A percentile compares a stretch with the other conserved stretches of the same genome.
phyloP scores from a whole-genome alignment of 2,797 vertebrate species.

The Sparidentex hasta region DNA sequence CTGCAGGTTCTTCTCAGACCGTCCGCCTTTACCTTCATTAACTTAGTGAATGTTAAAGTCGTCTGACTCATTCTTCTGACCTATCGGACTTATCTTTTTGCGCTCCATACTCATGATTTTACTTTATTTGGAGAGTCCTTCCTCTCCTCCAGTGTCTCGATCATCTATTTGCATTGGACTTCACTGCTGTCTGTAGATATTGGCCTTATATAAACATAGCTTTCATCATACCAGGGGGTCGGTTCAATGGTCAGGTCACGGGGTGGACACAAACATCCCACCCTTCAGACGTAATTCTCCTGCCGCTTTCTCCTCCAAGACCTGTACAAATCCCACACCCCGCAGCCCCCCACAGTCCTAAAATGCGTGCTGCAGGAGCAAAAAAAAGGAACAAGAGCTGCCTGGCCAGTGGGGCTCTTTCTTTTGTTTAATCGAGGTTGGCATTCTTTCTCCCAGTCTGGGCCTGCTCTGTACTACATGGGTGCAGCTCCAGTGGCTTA shows the following conservation, averaged over 20 bases:
- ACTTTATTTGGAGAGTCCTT: slow-evolving; percentile 50
- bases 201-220: slow-evolving; percentile 66
- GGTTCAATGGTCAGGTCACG: slow-evolving; percentile 64
- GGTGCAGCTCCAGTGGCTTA: slow-evolving; percentile 79
- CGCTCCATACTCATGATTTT: slow-evolving; percentile 52
- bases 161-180: slow-evolving; percentile 69
- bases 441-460: slow-evolving; percentile 70
- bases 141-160: slow-evolving; percentile 46
- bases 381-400: slow-evolving; percentile 51
- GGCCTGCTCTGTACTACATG: slow-evolving; percentile 63
- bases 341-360: slow-evolving; percentile 48
- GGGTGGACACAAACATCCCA: slow-evolving; percentile 67
- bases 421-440: slow-evolving; percentile 67
- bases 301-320: slow-evolving; percentile 49
- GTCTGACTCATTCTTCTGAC: slow-evolving; percentile 18
- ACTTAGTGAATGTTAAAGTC: not conserved
- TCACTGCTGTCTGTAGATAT: slow-evolving; percentile 61
- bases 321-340: slow-evolving; percentile 48
- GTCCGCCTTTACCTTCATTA: not conserved
- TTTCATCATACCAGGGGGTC: slow-evolving; percentile 66
- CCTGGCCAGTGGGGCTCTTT: slow-evolving; percentile 59
- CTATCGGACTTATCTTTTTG: slow-evolving; percentile 45
- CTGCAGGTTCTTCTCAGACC: not conserved
- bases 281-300: slow-evolving; percentile 51
- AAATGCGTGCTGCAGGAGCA: slow-evolving; percentile 41